Evolutionary conservation across 1,140 invertebrate species (phyloP), one percentile per base, ranked within the genome.

Genomic region (Aphelinus certus): DNA sequence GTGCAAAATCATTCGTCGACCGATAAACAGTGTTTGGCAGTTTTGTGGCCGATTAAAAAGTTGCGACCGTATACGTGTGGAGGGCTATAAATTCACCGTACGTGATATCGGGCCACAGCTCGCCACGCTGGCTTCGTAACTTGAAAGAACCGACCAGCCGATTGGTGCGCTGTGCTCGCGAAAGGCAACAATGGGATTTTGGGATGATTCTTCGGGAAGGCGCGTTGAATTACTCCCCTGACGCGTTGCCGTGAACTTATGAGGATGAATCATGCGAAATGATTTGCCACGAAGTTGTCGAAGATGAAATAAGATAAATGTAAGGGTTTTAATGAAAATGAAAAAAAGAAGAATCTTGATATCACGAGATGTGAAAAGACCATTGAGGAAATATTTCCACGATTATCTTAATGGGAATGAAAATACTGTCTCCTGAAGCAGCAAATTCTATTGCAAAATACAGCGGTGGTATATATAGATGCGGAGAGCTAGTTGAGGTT

Each of bases 21-120:
- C 1, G 88, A 90, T 73, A 74, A 83, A 61, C 88, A 90, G 81
- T 84, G 83, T 43, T 75, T 90, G 1, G 88, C 89, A 0, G 80
- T 91, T 5, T 2, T 74, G 6, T 74, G 58, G 73, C 47, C 65
- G 4, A 61, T 75, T 43, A 26, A 46, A 1, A 75, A 75, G 2
- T 46, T 75, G 2, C 1, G 60, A 0, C 79, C 81, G 5, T 88
- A 87, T 69, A 26, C 26, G 26, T 26, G 77, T 87, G 3, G 83
- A 87, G 62, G 86, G 85, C 3, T 76, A 49, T 10, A 66, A 51
- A 76, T 81, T 90, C 67, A 82, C 61, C 0, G 80, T 89, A 2
- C 26, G 26, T 26, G 26, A 45, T 81, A n/a, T 88, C 86, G 1
- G 89, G 91, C 76, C 89, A 91, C 68, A 85, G 87, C 76, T 80